Percentiles rank a stretch among this genome's conserved stretches.
These are phyloP conservation scores for Zoanthus sansibaricus DNA, from an alignment of 92 coral and sea anemone genomes.

Conservation along the genomic window DNA sequence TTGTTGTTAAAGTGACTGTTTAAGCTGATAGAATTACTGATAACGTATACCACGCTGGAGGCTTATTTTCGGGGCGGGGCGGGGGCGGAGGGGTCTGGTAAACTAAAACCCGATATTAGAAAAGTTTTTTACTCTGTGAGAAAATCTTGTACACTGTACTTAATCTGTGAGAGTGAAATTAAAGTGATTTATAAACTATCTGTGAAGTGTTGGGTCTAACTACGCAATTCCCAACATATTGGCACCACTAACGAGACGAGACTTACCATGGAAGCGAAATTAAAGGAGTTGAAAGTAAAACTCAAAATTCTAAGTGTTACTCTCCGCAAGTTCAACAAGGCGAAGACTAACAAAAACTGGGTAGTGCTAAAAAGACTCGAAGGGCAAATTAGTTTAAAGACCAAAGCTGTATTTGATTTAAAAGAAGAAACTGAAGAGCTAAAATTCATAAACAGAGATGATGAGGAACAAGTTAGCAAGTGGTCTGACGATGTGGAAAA, in stretches of 20 bases:
- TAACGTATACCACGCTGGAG: too few species aligned
- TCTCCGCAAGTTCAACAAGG: not conserved
- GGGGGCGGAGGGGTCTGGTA: too few species aligned
- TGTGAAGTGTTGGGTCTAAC: too few species aligned
- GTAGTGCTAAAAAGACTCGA: not conserved
- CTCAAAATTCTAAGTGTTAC: conserved; percentile 4
- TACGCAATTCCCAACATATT: not conserved
- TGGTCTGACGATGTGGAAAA: not conserved
- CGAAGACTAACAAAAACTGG: not conserved
- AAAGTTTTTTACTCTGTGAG: too few species aligned
- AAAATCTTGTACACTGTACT: too few species aligned
- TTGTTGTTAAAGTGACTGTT: too few species aligned
- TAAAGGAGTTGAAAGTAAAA: not conserved
- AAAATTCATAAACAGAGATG: not conserved
- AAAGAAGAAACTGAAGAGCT: conserved; percentile 1
- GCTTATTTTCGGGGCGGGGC: too few species aligned
- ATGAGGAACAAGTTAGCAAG: conserved; percentile 13
- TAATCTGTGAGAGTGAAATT: too few species aligned
- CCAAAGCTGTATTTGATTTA: not conserved
- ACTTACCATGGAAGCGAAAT: too few species aligned
- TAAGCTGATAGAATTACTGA: too few species aligned
- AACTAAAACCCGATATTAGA: too few species aligned
- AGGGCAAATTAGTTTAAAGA: not conserved
- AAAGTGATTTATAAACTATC: too few species aligned
- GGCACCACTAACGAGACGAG: not conserved